A percentile compares a stretch with the other conserved stretches of the same genome.
These are phyloP conservation scores for Apamea epomidion DNA, from an alignment of 2,888 invertebrate genomes.

Conservation along the genomic window DNA sequence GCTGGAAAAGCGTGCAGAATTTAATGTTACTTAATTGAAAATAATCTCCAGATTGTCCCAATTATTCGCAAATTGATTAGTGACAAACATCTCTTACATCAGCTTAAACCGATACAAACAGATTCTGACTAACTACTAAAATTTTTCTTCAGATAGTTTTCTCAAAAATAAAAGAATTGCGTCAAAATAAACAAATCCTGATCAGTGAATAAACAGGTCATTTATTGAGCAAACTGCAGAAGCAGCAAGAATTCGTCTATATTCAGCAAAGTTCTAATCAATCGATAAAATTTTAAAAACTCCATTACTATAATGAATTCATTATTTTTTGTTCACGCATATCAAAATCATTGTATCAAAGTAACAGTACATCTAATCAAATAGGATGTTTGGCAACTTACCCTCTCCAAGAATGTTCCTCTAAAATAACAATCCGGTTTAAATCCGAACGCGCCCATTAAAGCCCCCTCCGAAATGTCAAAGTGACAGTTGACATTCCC, in stretches of 20 bases:
- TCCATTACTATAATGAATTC: slow-evolving; percentile 12
- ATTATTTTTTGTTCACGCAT: slow-evolving; percentile 24
- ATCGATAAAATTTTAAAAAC: not conserved
- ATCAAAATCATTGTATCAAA: slow-evolving; percentile 37
- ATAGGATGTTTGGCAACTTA: slow-evolving; percentile 59
- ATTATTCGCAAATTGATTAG: not conserved
- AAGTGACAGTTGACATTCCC: slow-evolving; percentile 84
- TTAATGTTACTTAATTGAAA: not conserved
- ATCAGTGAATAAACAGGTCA: not conserved
- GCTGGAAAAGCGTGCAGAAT: rapidly evolving
- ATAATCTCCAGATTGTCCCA: no score
- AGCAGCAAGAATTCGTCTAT: no score
- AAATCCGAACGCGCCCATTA: slow-evolving; percentile 83
- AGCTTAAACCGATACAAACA: no score
- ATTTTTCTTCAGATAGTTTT: not conserved
- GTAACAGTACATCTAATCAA: slow-evolving; percentile 58
- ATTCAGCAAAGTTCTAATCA: not conserved
- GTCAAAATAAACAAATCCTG: not conserved
- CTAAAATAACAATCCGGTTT: slow-evolving; percentile 83
- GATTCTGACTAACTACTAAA: no score
- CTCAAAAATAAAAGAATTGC: not conserved
- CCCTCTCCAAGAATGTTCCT: slow-evolving; percentile 62
- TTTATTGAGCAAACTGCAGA: not conserved
- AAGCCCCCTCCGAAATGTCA: slow-evolving; percentile 82
- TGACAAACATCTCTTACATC: no score